Evolutionary conservation across 2,888 invertebrate species (phyloP), one percentile per base, ranked within the genome.

Genomic region (Eilema caniola): DNA sequence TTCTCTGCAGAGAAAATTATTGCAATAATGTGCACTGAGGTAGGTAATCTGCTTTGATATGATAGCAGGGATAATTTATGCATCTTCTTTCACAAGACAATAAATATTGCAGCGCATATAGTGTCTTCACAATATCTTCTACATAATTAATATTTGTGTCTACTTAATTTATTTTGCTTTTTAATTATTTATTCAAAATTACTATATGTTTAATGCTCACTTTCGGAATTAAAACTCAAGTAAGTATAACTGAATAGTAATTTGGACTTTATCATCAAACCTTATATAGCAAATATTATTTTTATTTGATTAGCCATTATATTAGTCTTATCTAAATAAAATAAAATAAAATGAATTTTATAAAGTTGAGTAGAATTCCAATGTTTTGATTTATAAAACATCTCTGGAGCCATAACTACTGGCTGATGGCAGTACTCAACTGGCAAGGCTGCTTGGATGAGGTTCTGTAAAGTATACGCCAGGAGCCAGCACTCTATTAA

Each of bases 211-310:
- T 67, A 63, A 57, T 71, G 71, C 71, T 62, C 14, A 62, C 71
- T 37, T 61, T 62, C 31, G 62, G 71, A 37, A 68, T 60, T 62
- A 64, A 64, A 53, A 67, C 14, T 41, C 65, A 71, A 65, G 71
- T 71, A 68, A 71, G 71, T 71, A 71, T 63, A 8, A n/a, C 53
- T 53, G n/a, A 53, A n/a, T n/a, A 8, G 20, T n/a, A n/a, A 20
- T 53, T 53, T 53, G 10, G 8, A 53, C 12, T 47, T 47, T 47
- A n/a, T 4, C 47, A 47, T 47, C 20, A 47, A 20, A 20, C 16
- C 5, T 41, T 4, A 14, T 14, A 47, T 7, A 20, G 20, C 0
- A 47, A 3, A 16, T 20, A 47, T 20, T 47, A 53, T 53, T 1
- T 53, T 53, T 10, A 53, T 53, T 10, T n/a, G 53, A 53, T n/a